Evolutionary conservation across 2,113 vertebrate genomes (phyloP).

Genomic region (Misgurnus anguillicaudatus): DNA sequence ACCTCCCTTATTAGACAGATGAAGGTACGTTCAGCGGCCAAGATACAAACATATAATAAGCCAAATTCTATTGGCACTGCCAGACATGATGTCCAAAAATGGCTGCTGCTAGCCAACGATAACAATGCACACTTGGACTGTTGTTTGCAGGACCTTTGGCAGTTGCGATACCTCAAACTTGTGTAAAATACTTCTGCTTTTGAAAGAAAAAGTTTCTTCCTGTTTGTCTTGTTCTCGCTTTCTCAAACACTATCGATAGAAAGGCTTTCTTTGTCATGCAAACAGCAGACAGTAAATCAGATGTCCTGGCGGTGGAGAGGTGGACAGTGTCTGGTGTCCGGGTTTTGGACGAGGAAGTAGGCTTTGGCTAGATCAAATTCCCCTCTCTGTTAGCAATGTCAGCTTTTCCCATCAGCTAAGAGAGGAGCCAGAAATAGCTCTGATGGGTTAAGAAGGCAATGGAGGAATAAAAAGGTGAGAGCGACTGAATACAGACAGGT

Average conservation of each 20-base stretch:
- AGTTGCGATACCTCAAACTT: background rate
- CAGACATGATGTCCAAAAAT: background rate
- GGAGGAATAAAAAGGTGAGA: background rate
- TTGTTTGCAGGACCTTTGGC: background rate
- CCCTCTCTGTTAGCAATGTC: slow-evolving; percentile 38
- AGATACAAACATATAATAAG: slow-evolving; percentile 15
- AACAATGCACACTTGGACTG: background rate
- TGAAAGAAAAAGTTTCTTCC: slow-evolving; percentile 22
- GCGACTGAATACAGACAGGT: background rate
- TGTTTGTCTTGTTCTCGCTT: slow-evolving; percentile 10
- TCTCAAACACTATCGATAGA: slow-evolving; percentile 20
- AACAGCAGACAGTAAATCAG: slow-evolving; percentile 20
- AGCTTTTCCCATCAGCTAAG: slow-evolving; percentile 48
- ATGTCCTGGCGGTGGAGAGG: slow-evolving; percentile 22
- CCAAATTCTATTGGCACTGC: slow-evolving; percentile 24
- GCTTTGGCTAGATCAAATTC: slow-evolving; percentile 42
- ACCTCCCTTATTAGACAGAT: background rate
- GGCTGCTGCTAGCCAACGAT: background rate
- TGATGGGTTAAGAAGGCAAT: slow-evolving; percentile 14
- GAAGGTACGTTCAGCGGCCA: slow-evolving; percentile 3
- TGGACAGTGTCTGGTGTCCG: background rate
- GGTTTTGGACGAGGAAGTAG: slow-evolving; percentile 39
- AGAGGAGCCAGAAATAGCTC: slow-evolving; percentile 48
- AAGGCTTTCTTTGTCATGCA: slow-evolving; percentile 37
- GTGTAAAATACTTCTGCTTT: slow-evolving; percentile 47